Evolutionary conservation across 2,113 vertebrate genomes (phyloP), one percentile per base, ranked within the genome.

Genomic region (Anoura caudifer): DNA sequence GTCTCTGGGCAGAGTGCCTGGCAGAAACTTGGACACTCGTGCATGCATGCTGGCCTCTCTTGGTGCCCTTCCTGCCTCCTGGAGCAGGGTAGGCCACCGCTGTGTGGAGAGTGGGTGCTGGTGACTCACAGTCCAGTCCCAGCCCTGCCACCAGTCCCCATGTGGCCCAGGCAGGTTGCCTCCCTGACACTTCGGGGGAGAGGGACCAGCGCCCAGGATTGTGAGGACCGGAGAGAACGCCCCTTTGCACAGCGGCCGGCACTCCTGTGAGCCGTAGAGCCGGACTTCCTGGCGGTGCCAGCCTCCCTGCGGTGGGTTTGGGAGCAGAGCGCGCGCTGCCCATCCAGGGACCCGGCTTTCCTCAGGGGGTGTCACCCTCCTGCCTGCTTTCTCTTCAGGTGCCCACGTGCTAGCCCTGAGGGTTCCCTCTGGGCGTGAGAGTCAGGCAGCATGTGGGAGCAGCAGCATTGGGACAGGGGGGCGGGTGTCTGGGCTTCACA

Each of bases 321-420:
- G 38, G n/a, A n/a, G 13, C 28, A 31, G 61, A 14, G 50, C 11
- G 7, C 0, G 0, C 0, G 0, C 7, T 33, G 36, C 19, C 56
- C 59, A 17, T 52, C 63, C 0, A 0, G 8, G 70, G 70, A 38
- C 61, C 59, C 19, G 1, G 31, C 33, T 52, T 22, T 81, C 26
- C n/a, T 14, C 12, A 0, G 22, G 36, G 1, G 59, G 14, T 13
- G 2, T 63, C 87, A 86, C 28, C 24, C 38, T 22, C 19, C 67
- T 43, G 24, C 79, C 87, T n/a, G 24, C 45, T 43, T 8, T 38
- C 83, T 61, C 50, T 3, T 45, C 0, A 0, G 16, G 28, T 24
- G 4, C 22, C 86, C 5, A 1, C 0, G 0, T 4, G 1, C 41
- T 41, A 16, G 15, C 63, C 17, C 13, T 0, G 36, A 13, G 17